Base-by-base conservation (phyloP, 2,113 vertebrate species). In the Panthera leo region DNA sequence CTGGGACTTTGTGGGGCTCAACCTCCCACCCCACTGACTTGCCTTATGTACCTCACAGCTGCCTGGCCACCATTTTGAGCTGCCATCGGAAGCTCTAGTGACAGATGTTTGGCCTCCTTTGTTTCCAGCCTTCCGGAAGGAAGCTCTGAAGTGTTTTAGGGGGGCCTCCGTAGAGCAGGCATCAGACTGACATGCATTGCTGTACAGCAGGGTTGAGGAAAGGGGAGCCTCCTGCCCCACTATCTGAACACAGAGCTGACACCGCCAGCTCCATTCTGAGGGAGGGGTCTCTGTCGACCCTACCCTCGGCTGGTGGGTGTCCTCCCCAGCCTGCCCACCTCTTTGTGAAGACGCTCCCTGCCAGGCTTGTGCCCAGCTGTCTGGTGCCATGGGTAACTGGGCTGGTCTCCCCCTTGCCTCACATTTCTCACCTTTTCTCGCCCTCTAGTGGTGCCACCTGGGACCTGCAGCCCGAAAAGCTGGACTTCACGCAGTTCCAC, bases 401-500 rank as follows among this genome's bases (percentile, higher is more conserved):
- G 13, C 13, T 23, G 1, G 4, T 15, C 39, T 3, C 65, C 71
- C 31, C 21, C 45, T 31, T 18, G 36, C 70, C 63, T 93, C 48
- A 13, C 21, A 10, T 97, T 65, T 96, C 55, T 85, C 18, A 0
- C 86, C 51, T 85, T 95, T 95, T 19, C 53, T 95, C 78, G 25
- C 88, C 84, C 79, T 97, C 92, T 97, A 99, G 99, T 95, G 99
- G 99, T 94, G 99, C 99, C 5, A 99, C 99, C 42, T 99, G 99
- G 99, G 99, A 99, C 95, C 98, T 99, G 94, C 99, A 99, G 98
- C 99, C 99, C 2, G 99, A 99, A 98, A 99, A 99, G 98, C 98
- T 99, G 97, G 99, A 99, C 98, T 99, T 99, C 98, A 99, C 99
- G 19, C 99, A 99, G 89, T 99, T 99, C 97, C 99, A 99, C 97